Evolutionary conservation across 2,113 vertebrate species (phyloP).

Genomic region (Tupaia chinensis): DNA sequence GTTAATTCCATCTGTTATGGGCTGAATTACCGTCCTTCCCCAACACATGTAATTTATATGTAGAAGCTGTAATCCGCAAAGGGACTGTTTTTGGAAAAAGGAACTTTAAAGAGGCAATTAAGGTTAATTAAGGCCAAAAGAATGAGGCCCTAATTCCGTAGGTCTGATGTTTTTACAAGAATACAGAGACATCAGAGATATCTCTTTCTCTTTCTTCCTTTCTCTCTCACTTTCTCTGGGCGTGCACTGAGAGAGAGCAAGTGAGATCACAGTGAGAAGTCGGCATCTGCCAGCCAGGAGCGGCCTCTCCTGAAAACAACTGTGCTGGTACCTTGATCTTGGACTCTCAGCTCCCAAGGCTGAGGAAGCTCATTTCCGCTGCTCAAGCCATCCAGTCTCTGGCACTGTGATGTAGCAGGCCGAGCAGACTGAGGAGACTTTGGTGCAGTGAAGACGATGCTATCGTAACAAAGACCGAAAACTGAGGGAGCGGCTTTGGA

Average conservation of each 20-base stretch:
- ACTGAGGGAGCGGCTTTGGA: not conserved
- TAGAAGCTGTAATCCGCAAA: not conserved
- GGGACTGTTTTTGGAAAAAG: not conserved
- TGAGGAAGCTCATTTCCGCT: not conserved
- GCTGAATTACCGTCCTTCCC: not conserved
- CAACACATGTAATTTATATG: not conserved
- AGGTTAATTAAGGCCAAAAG: conserved; percentile 6
- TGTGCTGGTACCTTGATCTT: no score
- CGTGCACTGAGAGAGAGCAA: not conserved
- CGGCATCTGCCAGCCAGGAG: not conserved
- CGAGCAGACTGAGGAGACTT: not conserved
- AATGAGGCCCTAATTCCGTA: not conserved
- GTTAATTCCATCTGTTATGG: not conserved
- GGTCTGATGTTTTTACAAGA: not conserved
- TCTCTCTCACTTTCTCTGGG: not conserved
- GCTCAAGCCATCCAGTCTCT: not conserved
- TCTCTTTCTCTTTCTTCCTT: not conserved
- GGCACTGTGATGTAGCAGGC: not conserved
- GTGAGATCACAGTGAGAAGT: not conserved
- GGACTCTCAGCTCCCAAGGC: accelerated
- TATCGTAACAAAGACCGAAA: not conserved
- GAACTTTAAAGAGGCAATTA: not conserved
- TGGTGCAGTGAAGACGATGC: not conserved
- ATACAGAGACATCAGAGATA: not conserved
- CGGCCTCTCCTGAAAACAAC: not conserved